A percentile compares a stretch with the other conserved stretches of the same genome.
phyloP scores from a whole-genome alignment of 2,797 vertebrate genomes.

The Sebastes itinus region DNA sequence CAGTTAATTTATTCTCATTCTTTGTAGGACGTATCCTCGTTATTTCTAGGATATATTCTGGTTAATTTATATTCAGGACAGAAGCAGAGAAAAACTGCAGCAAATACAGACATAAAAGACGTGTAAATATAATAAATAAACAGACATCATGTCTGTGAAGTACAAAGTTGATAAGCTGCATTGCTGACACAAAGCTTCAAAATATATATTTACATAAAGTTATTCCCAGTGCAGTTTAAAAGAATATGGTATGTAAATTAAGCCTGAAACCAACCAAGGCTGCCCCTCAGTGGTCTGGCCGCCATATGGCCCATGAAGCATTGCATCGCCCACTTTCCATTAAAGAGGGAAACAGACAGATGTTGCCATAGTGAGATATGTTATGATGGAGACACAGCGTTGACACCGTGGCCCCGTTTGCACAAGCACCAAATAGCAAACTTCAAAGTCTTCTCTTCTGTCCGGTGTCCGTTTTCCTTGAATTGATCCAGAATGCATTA shows the following conservation, averaged over 20 bases:
- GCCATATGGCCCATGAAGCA: background rate
- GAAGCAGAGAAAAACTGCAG: background rate
- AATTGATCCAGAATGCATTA: slow-evolving; percentile 54
- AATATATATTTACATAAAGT: background rate
- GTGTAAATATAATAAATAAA: background rate
- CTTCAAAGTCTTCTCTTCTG: background rate
- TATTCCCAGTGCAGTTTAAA: background rate
- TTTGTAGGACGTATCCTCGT: too few relatives aligned
- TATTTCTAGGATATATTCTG: background rate
- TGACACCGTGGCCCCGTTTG: slow-evolving; percentile 7
- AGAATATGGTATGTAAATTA: background rate
- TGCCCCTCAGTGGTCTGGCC: background rate
- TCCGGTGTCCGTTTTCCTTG: slow-evolving; percentile 8
- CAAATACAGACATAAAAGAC: background rate
- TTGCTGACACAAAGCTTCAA: background rate
- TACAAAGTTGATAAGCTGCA: background rate
- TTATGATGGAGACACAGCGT: background rate
- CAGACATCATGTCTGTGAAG: background rate
- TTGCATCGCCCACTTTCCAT: background rate
- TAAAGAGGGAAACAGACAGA: background rate
- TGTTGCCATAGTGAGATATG: background rate
- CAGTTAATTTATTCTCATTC: too few relatives aligned
- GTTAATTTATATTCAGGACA: background rate
- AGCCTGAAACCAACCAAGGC: background rate
- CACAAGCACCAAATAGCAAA: slow-evolving; percentile 7